Percentiles rank a stretch among this genome's conserved stretches.
Evolutionary conservation across 2,113 vertebrate species (phyloP).

Genomic region (Gobio gobio): DNA sequence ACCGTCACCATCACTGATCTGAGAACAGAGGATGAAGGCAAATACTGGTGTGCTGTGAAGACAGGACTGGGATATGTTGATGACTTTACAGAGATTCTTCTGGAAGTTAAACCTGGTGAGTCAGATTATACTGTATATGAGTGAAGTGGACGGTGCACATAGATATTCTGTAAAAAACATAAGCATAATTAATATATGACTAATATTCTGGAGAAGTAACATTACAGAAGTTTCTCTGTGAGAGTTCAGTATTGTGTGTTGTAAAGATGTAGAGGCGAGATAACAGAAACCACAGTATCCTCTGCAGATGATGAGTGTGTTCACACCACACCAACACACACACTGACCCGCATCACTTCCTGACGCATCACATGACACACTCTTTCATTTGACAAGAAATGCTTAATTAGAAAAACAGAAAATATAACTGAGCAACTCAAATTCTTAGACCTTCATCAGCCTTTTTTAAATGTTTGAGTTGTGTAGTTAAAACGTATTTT

Average conservation of each 20-base stretch:
- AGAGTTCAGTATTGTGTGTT: accelerated
- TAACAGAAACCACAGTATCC: slow-evolving; percentile 9
- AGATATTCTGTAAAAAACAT: background rate
- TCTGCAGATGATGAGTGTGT: background rate
- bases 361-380: too few species aligned
- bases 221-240: background rate
- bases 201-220: background rate
- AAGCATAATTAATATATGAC: background rate
- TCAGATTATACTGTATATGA: background rate
- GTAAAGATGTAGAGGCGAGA: background rate
- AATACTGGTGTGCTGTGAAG: background rate
- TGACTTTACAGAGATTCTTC: background rate
- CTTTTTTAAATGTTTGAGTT: too few species aligned
- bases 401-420: too few species aligned
- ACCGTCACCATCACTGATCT: slow-evolving; percentile 10
- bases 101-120: slow-evolving; percentile 1
- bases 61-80: accelerated
- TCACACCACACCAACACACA: background rate
- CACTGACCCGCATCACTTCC: background rate
- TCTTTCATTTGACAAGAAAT: too few species aligned
- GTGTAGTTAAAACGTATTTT: too few species aligned
- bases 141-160: background rate
- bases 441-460: too few species aligned
- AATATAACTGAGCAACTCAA: too few species aligned
- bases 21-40: background rate